These are phyloP conservation scores for Hucho hucho DNA, from an alignment of 2,113 vertebrate genomes.

Conservation along the genomic window DNA sequence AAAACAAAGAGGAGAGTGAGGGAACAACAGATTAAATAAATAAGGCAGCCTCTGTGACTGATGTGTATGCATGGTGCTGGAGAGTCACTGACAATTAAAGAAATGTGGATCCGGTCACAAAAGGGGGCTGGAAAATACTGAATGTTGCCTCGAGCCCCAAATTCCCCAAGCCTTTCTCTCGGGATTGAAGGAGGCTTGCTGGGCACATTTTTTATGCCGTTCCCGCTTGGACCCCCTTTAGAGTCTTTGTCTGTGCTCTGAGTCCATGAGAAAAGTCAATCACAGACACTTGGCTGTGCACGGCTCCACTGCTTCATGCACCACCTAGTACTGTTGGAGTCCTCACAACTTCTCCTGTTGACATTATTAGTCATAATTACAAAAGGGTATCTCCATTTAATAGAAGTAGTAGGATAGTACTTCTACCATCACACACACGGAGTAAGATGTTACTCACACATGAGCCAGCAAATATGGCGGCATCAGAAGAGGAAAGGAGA, in stretches of 20 bases:
- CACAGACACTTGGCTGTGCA: slow-evolving; percentile 60
- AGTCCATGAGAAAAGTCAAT: slow-evolving; percentile 78
- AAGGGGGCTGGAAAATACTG: slow-evolving; percentile 71
- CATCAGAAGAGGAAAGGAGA: slow-evolving; percentile 69
- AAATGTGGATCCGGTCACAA: slow-evolving; percentile 78
- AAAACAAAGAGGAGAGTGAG: slow-evolving; percentile 72
- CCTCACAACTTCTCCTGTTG: slow-evolving; percentile 34
- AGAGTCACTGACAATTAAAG: slow-evolving; percentile 79
- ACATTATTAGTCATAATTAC: slow-evolving; percentile 55
- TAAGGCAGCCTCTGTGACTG: slow-evolving; percentile 80
- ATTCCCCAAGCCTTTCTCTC: slow-evolving; percentile 52
- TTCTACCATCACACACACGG: slow-evolving; percentile 45
- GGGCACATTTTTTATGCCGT: slow-evolving; percentile 74
- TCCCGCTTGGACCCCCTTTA: slow-evolving; percentile 76
- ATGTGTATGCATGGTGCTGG: slow-evolving; percentile 78
- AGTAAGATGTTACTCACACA: slow-evolving; percentile 68
- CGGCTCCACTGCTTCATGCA: slow-evolving; percentile 28
- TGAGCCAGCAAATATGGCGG: slow-evolving; percentile 57
- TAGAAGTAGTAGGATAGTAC: slow-evolving; percentile 40
- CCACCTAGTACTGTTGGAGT: background rate
- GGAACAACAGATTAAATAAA: slow-evolving; percentile 79
- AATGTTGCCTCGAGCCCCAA: slow-evolving; percentile 53
- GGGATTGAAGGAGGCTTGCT: slow-evolving; percentile 64
- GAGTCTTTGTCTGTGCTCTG: slow-evolving; percentile 73
- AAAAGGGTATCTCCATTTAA: slow-evolving; percentile 37